Evolutionary conservation across 2,888 invertebrate genomes (phyloP).

Genomic region (Zootermopsis nevadensis): DNA sequence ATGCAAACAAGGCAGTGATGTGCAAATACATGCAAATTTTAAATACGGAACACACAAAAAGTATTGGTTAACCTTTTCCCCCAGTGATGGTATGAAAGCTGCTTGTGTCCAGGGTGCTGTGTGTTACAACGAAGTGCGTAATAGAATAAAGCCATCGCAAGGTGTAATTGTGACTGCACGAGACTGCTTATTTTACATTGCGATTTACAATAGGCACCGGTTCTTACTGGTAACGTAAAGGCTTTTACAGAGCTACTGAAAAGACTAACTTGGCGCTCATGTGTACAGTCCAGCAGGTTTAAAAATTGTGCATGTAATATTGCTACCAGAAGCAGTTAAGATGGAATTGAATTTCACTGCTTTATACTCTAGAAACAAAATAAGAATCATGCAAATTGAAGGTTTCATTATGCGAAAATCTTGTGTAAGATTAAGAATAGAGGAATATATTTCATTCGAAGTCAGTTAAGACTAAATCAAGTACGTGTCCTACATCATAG

Average conservation of each 20-base stretch:
- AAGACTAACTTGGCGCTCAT: neutral
- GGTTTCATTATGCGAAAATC: too few species aligned
- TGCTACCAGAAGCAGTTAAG: too few species aligned
- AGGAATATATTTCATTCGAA: too few species aligned
- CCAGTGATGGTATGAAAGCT: neutral
- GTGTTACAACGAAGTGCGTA: neutral
- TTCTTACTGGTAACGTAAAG: neutral
- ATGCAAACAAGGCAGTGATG: constrained; percentile 13
- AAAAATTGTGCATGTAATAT: neutral
- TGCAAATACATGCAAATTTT: constrained; percentile 22
- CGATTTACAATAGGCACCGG: neutral
- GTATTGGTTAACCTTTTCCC: neutral
- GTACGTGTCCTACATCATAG: too few species aligned
- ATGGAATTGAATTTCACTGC: too few species aligned
- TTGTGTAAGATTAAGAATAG: too few species aligned
- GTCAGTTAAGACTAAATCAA: too few species aligned
- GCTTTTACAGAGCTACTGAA: neutral
- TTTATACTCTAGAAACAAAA: too few species aligned
- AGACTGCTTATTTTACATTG: neutral
- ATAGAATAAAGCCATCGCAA: neutral
- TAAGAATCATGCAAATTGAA: too few species aligned
- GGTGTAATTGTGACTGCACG: neutral
- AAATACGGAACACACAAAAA: neutral
- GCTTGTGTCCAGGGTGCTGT: neutral
- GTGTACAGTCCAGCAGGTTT: neutral